phyloP scores from a whole-genome alignment of 1,140 invertebrate genomes.

The Microplitis demolitor region DNA sequence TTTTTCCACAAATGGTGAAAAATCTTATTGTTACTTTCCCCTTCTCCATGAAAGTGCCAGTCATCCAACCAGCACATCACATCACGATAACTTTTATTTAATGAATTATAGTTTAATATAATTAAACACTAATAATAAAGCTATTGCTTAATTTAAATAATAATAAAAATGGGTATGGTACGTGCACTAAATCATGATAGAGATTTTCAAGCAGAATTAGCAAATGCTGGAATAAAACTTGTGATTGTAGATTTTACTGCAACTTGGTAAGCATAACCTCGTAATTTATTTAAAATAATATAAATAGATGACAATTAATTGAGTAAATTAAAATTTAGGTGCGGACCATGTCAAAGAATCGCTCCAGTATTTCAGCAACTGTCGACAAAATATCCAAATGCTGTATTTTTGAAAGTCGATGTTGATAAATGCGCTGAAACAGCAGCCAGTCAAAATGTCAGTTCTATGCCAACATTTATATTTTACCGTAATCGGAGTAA shows the following conservation, averaged over 20 bases:
- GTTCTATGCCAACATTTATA: slow-evolving; percentile 97
- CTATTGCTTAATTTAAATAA: slow-evolving; percentile 15
- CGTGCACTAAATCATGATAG: slow-evolving; percentile 71
- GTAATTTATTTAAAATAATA: neutral
- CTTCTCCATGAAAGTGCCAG: too few relatives aligned
- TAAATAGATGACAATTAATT: neutral
- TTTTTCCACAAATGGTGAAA: too few relatives aligned
- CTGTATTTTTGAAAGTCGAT: slow-evolving; percentile 94
- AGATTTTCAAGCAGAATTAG: slow-evolving; percentile 83
- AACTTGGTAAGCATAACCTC: slow-evolving; percentile 72
- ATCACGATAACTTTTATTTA: too few relatives aligned
- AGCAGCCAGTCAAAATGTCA: slow-evolving; percentile 82
- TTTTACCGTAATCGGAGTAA: slow-evolving; percentile 86
- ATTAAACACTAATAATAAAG: neutral
- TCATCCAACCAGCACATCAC: too few relatives aligned
- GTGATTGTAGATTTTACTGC: slow-evolving; percentile 95
- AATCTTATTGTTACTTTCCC: too few relatives aligned
- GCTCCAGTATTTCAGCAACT: slow-evolving; percentile 89
- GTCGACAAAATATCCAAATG: slow-evolving; percentile 82
- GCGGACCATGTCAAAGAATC: slow-evolving; percentile 92
- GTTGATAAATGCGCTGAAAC: slow-evolving; percentile 88
- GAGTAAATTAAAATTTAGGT: slow-evolving; percentile 66
- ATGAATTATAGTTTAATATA: neutral
- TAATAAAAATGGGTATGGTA: slow-evolving; percentile 51
- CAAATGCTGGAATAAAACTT: slow-evolving; percentile 80